phyloP scores from a whole-genome alignment of 2,888 invertebrate genomes.

The Microchrysa polita region DNA sequence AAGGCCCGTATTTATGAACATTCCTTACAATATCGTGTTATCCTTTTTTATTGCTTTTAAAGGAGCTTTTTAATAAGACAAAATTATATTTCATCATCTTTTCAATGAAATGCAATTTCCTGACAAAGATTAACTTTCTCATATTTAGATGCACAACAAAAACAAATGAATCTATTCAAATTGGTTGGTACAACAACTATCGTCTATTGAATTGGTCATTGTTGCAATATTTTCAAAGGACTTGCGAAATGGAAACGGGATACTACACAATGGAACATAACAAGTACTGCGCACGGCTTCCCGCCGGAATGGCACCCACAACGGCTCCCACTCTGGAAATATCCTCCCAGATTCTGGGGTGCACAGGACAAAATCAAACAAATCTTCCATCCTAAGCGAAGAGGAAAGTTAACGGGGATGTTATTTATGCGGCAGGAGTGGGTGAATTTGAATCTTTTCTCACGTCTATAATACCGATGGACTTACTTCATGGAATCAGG shows the following conservation, averaged over 20 bases:
- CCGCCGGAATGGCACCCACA: constrained; percentile 4
- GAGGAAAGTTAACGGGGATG: neutral
- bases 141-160: too few relatives aligned
- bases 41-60: too few relatives aligned
- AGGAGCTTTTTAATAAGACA: too few relatives aligned
- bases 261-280: constrained; percentile 25
- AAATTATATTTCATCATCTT: too few relatives aligned
- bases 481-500: constrained; percentile 35
- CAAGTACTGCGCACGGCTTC: constrained; percentile 36
- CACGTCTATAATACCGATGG: constrained; percentile 29
- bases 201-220: neutral
- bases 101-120: too few relatives aligned
- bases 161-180: too few relatives aligned
- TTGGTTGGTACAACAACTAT: too few relatives aligned
- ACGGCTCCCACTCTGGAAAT: neutral
- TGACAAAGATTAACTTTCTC: too few relatives aligned
- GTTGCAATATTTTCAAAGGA: neutral
- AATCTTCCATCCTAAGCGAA: constrained; percentile 2
- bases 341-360: neutral
- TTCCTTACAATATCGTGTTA: too few relatives aligned
- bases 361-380: constrained; percentile 27
- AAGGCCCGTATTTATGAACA: too few relatives aligned
- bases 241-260: neutral
- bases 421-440: neutral
- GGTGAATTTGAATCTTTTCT: constrained; percentile 36